Percentiles rank a stretch among this genome's conserved stretches.
Evolutionary conservation across 2,797 vertebrate species (phyloP).

Genomic region (Hoplostethus atlanticus): DNA sequence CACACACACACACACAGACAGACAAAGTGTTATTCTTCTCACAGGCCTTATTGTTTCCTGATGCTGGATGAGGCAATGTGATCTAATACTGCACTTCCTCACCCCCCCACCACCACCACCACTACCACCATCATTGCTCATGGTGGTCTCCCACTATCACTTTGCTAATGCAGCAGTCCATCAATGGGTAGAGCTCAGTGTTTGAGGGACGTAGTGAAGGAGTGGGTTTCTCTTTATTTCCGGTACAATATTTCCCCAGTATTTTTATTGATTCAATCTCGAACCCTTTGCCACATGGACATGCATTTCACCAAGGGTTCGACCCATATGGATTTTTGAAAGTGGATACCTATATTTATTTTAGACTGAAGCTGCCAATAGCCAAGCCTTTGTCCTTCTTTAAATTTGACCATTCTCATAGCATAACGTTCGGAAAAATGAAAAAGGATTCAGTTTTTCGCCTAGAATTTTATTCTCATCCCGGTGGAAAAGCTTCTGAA

Average conservation of each 20-base stretch:
- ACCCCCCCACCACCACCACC: not conserved
- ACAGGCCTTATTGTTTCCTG: not conserved
- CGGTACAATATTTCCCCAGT: not conserved
- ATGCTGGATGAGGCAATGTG: not conserved
- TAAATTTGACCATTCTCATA: too few species aligned
- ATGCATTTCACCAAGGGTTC: too few species aligned
- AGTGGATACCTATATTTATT: too few species aligned
- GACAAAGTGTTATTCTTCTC: constrained; percentile 9
- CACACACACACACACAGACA: not conserved
- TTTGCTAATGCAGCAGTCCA: constrained; percentile 37
- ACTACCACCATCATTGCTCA: constrained; percentile 6
- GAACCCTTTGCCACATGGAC: too few species aligned
- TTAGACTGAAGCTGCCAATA: too few species aligned
- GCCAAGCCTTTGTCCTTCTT: too few species aligned
- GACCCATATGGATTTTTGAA: too few species aligned
- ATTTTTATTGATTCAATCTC: not conserved
- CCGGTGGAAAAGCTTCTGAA: too few species aligned
- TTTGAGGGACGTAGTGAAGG: not conserved
- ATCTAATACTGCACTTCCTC: constrained; percentile 12
- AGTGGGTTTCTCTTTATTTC: too few species aligned
- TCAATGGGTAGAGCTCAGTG: constrained; percentile 27
- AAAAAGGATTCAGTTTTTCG: too few species aligned
- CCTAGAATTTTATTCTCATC: too few species aligned
- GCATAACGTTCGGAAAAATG: too few species aligned
- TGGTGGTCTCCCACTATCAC: constrained; percentile 16